Evolutionary conservation across 2,113 vertebrate species (phyloP), one percentile per base, ranked within the genome.

Genomic region (Reinhardtius hippoglossoides): DNA sequence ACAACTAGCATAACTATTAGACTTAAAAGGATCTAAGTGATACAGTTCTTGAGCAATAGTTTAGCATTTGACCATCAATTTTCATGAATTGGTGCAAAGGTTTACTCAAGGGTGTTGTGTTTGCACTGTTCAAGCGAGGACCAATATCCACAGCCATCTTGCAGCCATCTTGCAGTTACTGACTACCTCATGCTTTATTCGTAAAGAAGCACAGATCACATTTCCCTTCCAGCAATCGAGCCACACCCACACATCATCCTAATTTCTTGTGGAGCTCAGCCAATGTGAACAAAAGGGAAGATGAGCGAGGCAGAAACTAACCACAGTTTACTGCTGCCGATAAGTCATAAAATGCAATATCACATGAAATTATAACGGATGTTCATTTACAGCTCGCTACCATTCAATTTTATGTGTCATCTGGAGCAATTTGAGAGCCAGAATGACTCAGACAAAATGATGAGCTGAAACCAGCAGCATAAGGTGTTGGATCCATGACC

Each of bases 261-360:
- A 70, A 73, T 77, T 74, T 68, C 40, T 52, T 3, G 9, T 67
- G 66, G 46, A 74, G 66, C 54, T 62, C 61, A 31, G 63, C 67
- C 74, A 81, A 63, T 42, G 6, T 52, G 50, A 73, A 71, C 61
- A 79, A 67, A 18, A 24, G 44, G 4, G 20, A 5, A 31, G 27
- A 54, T 40, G 59, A 27, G 20, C 46, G 12, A 65, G 20, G 59
- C 20, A 37, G 63, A 50, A 64, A 57, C 59, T 9, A 35, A 57
- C 50, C 13, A 18, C 18, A 52, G 35, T 6, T 58, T 13, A 18
- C 5, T 48, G 67, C 65, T 18, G 4, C 7, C 65, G 54, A 59
- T 65, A 59, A 12, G 62, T 64, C 18, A 8, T n/a, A 23, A 20
- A 60, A n/a, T 31, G 46, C 15, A 67, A 9, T 26, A n/a, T 31